These are phyloP conservation scores for Dyspetes luteomarginatus DNA, from an alignment of 2,888 invertebrate species.

Conservation along the genomic window DNA sequence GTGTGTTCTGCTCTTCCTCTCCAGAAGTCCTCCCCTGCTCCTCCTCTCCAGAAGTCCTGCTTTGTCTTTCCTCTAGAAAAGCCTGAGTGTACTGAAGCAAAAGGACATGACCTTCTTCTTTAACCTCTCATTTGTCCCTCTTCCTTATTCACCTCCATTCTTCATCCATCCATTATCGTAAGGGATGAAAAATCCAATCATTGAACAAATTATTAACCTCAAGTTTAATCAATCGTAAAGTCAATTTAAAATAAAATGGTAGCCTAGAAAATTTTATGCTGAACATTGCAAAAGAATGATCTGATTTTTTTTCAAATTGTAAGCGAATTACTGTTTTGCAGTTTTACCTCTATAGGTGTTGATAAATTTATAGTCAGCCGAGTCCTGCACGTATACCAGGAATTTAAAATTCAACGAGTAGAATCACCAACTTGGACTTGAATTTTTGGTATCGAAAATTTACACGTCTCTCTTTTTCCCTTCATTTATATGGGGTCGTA, in stretches of 20 bases:
- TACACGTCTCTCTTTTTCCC: neutral
- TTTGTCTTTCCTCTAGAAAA: neutral
- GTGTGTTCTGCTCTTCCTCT: neutral
- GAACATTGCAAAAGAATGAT: no score
- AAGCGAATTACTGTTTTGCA: no score
- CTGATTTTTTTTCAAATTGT: no score
- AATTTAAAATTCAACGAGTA: slow-evolving; percentile 42
- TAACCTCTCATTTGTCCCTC: slow-evolving; percentile 35
- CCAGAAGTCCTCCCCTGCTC: slow-evolving; percentile 6
- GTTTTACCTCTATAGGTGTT: slow-evolving; percentile 9
- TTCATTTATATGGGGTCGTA: neutral
- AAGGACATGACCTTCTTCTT: slow-evolving; percentile 20
- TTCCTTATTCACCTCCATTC: neutral
- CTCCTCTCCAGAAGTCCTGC: slow-evolving; percentile 10
- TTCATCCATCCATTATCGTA: no score
- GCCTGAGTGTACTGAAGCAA: slow-evolving; percentile 12
- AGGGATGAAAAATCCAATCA: no score
- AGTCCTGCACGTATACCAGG: slow-evolving; percentile 20
- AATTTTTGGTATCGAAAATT: slow-evolving; percentile 34
- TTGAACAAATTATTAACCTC: no score
- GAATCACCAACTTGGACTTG: slow-evolving; percentile 31
- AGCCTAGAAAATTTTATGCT: no score
- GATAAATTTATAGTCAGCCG: slow-evolving; percentile 54
- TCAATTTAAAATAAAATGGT: no score
- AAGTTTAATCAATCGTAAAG: no score